Evolutionary conservation across 2,888 invertebrate species (phyloP).

Genomic region (Acanthosepion pharaonis): DNA sequence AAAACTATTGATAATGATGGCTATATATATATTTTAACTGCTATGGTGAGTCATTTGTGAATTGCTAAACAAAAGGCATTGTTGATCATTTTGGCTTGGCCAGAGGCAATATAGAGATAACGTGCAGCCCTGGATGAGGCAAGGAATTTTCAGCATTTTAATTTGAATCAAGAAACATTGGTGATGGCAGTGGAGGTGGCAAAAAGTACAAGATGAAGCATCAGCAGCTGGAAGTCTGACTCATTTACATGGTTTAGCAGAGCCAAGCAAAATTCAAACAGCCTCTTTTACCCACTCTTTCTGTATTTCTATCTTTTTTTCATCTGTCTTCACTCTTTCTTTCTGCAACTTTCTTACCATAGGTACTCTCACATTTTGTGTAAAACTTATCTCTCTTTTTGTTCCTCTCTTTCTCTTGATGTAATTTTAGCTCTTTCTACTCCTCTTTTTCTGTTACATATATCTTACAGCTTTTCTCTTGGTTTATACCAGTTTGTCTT

Average conservation of each 20-base stretch:
- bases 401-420: too few relatives aligned
- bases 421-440: too few relatives aligned
- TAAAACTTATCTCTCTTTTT: too few relatives aligned
- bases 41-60: background rate
- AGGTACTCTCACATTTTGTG: background rate
- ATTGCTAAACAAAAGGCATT: background rate
- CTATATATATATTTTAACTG: too few relatives aligned
- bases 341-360: too few relatives aligned
- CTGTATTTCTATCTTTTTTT: too few relatives aligned
- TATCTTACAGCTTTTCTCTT: background rate
- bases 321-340: too few relatives aligned
- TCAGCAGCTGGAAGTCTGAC: background rate
- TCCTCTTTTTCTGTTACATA: background rate
- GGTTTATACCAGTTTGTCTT: background rate
- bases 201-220: background rate
- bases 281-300: background rate
- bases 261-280: background rate
- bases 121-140: background rate
- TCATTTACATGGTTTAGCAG: background rate
- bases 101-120: background rate
- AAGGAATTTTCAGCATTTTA: slow-evolving; percentile 33
- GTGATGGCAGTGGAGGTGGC: background rate
- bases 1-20: too few relatives aligned
- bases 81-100: background rate
- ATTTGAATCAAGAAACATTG: background rate